Evolutionary conservation across 2,888 invertebrate genomes (phyloP), one percentile per base, ranked within the genome.

Genomic region (Blastobasis lacticolella): DNA sequence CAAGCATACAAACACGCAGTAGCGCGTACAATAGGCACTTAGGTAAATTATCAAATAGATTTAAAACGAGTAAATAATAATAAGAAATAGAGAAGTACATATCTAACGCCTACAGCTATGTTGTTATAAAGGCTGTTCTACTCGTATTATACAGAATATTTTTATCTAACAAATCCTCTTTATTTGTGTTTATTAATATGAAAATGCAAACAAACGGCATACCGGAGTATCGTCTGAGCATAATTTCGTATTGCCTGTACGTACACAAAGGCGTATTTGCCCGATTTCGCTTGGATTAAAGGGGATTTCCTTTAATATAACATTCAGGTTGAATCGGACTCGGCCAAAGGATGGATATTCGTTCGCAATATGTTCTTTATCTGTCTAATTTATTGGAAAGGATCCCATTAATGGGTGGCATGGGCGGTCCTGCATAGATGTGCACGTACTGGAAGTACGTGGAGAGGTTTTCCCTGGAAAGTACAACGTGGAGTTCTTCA

Each of bases 311-410:
- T 58, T 57, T 58, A 60, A 60, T 63, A 60, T 59, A 61, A 59
- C 58, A 60, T 59, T 60, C 53, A 48, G 48, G 59, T 49, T 45
- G 54, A 56, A 49, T 50, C 51, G 41, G 50, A 49, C 54, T 52
- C 42, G 48, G 44, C 49, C 53, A 53, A 49, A 49, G 53, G 54
- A 56, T 51, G 55, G 55, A 59, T 61, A 59, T 63, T 61, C 61
- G 58, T 58, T 58, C 51, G 60, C 60, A 65, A 65, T 60, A 64
- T 65, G 61, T 62, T 69, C 66, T 69, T 65, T 71, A 69, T 68
- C 65, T 60, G 61, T 58, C 57, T 66, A 68, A 67, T 70, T 71
- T 70, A 70, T 70, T 70, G 70, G 65, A 68, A 69, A 60, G 57
- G 64, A 65, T 63, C 57, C 68, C 61, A 67, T 67, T 69, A 69